Conservation (phyloP, 2,113 vertebrate species). For the Pelobates fuscus region DNA sequence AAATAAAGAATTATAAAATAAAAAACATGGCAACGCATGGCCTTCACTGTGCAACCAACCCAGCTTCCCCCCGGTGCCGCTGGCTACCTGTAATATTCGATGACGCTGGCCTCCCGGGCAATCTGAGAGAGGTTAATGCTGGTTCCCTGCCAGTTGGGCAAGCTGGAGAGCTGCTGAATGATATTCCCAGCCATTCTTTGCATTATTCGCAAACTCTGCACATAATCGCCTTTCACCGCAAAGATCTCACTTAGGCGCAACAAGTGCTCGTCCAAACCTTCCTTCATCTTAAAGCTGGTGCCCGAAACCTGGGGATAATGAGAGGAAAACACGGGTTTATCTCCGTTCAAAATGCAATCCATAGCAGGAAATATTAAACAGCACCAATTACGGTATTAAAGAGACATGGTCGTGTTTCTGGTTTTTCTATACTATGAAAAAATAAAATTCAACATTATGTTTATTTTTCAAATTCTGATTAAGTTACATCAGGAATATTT, state of each 20-base stretch:
- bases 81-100: slow-evolving; percentile 90
- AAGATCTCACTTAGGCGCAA: slow-evolving; percentile 84
- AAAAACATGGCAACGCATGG: too few relatives aligned
- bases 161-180: slow-evolving; percentile 77
- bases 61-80: neutral
- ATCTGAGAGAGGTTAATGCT: slow-evolving; percentile 73
- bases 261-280: slow-evolving; percentile 80
- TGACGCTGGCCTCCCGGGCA: slow-evolving; percentile 62
- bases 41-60: too few relatives aligned
- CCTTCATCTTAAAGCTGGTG: slow-evolving; percentile 77
- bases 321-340: accelerated
- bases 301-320: slow-evolving; percentile 68
- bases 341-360: neutral
- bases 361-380: neutral
- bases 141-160: slow-evolving; percentile 76
- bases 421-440: too few relatives aligned
- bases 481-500: too few relatives aligned
- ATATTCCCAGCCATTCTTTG: slow-evolving; percentile 81
- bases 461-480: too few relatives aligned
- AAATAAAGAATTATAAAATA: too few relatives aligned
- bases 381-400: too few relatives aligned
- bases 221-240: slow-evolving; percentile 77
- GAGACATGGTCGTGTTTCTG: too few relatives aligned
- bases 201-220: slow-evolving; percentile 83
- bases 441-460: too few relatives aligned